Evolutionary conservation across 2,888 invertebrate species (phyloP), one percentile per base, ranked within the genome.

Genomic region (Dichetophora obliterata): DNA sequence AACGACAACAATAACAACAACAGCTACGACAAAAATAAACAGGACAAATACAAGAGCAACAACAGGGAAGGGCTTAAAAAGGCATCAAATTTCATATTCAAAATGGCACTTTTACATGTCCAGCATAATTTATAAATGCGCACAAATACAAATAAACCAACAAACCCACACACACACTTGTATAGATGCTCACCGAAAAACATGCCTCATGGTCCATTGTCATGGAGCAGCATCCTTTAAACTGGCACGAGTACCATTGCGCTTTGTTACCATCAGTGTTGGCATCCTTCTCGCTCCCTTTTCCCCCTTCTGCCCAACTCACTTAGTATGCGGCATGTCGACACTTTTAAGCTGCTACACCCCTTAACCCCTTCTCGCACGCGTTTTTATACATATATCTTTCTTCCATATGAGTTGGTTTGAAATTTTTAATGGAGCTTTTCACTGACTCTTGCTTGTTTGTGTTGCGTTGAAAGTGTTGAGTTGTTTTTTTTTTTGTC

Each of bases 21-120:
- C 54, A 54, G 16, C 22, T 11, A 57, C 11, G 24, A 8, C 24
- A n/a, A 57, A 22, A 19, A n/a, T 57, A 57, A 57, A 31, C 27
- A 19, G 27, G 22, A 34, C 34, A 34, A 24, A 37, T 24, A 48
- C 69, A 66, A 69, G 31, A 52, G 24, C 27, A 69, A 31, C 31
- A 31, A 31, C 31, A 31, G 5, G 48, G 16, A 59, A 75, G 48
- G 68, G 74, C 74, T 74, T 74, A 74, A 74, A 74, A 66, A 50
- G 82, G 85, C 88, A 88, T 88, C 88, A 88, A 88, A 88, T 88
- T 88, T 88, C 88, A 88, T 88, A 88, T 88, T 88, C 88, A 88
- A 88, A 88, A 88, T 88, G 88, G 87, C 86, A 88, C 83, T 88
- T 88, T 88, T 87, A 87, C 88, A 88, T 88, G 88, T 87, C 87